Conservation (phyloP, 2,888 invertebrate species). For the Troides helena region DNA sequence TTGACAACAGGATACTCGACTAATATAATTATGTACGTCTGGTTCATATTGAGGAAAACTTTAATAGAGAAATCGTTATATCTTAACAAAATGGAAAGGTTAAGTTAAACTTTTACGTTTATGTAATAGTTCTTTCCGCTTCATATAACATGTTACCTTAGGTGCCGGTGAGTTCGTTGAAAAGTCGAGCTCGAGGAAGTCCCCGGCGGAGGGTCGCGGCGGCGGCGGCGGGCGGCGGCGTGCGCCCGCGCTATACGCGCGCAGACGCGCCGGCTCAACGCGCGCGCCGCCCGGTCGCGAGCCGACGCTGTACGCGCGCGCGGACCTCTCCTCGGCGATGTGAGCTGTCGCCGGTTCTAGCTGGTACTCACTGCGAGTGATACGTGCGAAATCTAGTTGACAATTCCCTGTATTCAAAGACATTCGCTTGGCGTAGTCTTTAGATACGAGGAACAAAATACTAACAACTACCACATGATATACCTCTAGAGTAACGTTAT, state of each 20-base stretch:
- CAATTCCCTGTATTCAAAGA: too few species aligned
- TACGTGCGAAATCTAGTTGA: too few species aligned
- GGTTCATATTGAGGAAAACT: too few species aligned
- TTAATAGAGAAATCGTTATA: too few species aligned
- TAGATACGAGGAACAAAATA: too few species aligned
- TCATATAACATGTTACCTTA: conserved; percentile 33
- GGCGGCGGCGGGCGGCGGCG: conserved; percentile 52
- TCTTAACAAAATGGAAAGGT: too few species aligned
- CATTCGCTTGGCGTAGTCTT: too few species aligned
- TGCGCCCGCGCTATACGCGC: conserved; percentile 80
- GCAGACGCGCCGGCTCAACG: conserved; percentile 48
- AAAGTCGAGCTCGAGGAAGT: conserved; percentile 88
- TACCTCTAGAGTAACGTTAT: too few species aligned
- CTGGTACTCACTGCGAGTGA: conserved; percentile 82
- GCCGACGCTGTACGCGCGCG: conserved; percentile 91
- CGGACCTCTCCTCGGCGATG: conserved; percentile 82
- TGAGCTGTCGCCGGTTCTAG: conserved; percentile 90
- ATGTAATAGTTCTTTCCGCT: too few species aligned
- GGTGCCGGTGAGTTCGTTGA: conserved; percentile 54
- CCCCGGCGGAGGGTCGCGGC: conserved; percentile 79
- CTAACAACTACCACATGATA: too few species aligned
- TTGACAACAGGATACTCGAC: neutral
- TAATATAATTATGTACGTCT: too few species aligned
- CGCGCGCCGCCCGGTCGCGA: conserved; percentile 84
- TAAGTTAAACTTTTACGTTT: too few species aligned